Evolutionary conservation across 2,888 invertebrate species (phyloP), one percentile per base, ranked within the genome.

Genomic region (Erpobdella octoculata): DNA sequence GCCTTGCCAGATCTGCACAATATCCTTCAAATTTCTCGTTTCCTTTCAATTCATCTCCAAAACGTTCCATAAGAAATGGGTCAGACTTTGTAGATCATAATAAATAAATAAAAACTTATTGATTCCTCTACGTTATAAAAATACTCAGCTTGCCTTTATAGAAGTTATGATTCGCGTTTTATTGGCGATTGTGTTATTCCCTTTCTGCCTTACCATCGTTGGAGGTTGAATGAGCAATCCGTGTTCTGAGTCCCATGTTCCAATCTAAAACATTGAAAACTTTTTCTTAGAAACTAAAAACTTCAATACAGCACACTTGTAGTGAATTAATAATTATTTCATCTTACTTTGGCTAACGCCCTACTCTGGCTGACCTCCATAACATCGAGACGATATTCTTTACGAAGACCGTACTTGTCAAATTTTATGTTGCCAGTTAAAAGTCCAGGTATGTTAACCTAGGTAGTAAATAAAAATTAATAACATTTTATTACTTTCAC

Each of bases 11-110:
- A 76, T 85, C 84, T 15, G 83, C 80, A 76, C 84, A 85, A 77
- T 82, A 85, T n/a, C 84, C 85, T 74, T 83, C 81, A 76, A 83
- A 83, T 62, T 35, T 61, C 80, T 92, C 91, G 72, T 92, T 90
- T 4, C 93, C 92, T 91, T 93, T 92, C 33, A 33, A 48, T 4
- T 37, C 53, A 1, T 74, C 73, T 2, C 78, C 77, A 58, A 72
- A 74, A 33, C 76, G 78, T 59, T 75, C 74, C 78, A 79, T 79
- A 36, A 80, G 74, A 71, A 79, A 80, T 4, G 81, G 81, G 33
- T 73, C 73, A 33, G 78, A 77, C 81, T 80, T 76, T 18, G 69
- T 33, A 53, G 18, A 31, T 46, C 12, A 21, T 31, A 21, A n/a
- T 28, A 33, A n/a, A n/a, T 12, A 28, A 12, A n/a, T 6, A 28